Evolutionary conservation across 2,113 vertebrate genomes (phyloP).

Genomic region (Macheiramphus alcinus): DNA sequence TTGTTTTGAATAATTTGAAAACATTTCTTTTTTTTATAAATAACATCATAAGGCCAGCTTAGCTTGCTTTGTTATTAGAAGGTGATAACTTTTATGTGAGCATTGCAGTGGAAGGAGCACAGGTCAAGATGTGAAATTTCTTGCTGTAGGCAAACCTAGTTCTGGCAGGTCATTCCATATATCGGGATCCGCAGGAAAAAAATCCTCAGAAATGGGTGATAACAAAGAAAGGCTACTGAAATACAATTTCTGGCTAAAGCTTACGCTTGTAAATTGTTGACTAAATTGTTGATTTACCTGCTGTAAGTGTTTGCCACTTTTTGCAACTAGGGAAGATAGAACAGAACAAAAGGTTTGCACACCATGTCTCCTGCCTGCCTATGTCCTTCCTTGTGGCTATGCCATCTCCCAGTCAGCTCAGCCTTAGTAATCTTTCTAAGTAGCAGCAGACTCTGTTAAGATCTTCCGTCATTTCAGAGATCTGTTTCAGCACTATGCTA

Average conservation of each 20-base stretch:
- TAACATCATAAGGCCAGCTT: not conserved
- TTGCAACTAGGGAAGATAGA: not conserved
- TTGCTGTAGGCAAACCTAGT: not conserved
- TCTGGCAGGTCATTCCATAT: not conserved
- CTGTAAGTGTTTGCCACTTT: not conserved
- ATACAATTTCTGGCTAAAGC: not conserved
- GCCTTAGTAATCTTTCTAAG: not conserved
- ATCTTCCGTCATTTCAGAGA: not conserved
- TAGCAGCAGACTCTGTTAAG: not conserved
- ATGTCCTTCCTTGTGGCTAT: not conserved
- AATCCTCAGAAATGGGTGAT: not conserved
- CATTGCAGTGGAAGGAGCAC: not conserved
- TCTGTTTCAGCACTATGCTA: not conserved
- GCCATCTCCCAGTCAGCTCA: not conserved
- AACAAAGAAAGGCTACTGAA: not conserved
- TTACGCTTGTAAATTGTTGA: not conserved
- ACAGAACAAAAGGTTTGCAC: not conserved
- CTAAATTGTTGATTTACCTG: not conserved
- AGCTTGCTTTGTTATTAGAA: not conserved
- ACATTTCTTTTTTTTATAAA: not conserved
- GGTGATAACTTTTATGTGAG: not conserved
- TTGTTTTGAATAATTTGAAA: not conserved
- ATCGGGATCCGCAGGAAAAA: not conserved
- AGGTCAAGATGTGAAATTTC: not conserved
- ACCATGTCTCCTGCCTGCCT: not conserved